Percentiles rank a stretch among this genome's conserved stretches.
Evolutionary conservation across 2,113 vertebrate species (phyloP).

Genomic region (Plectropomus leopardus): DNA sequence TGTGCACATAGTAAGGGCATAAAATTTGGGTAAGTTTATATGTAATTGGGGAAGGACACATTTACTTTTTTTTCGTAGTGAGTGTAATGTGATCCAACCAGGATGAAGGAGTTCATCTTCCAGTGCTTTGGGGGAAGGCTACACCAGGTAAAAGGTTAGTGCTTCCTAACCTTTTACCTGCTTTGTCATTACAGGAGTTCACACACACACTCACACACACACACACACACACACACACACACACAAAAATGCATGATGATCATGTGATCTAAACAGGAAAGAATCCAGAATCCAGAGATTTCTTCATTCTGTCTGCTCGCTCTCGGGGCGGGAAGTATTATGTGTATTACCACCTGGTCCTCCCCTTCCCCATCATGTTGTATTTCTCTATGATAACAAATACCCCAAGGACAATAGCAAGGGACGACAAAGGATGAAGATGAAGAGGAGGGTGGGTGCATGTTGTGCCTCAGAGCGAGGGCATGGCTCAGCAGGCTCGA

Average conservation of each 20-base stretch:
- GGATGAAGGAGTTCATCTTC: not conserved
- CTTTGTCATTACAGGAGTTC: not conserved
- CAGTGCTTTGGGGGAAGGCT: not conserved
- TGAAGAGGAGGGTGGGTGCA: conserved; percentile 67
- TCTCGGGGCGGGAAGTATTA: conserved; percentile 50
- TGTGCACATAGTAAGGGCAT: too few species aligned
- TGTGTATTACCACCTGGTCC: conserved; percentile 61
- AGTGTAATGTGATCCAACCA: too few species aligned
- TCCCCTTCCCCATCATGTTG: conserved; percentile 57
- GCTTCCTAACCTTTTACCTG: not conserved
- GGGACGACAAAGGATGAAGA: conserved; percentile 71
- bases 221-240: too few species aligned
- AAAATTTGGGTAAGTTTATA: too few species aligned
- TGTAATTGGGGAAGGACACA: too few species aligned
- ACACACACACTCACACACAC: conserved; percentile 18
- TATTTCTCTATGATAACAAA: conserved; percentile 49
- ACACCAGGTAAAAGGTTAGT: not conserved
- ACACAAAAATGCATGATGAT: conserved; percentile 20
- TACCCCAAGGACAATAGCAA: conserved; percentile 59
- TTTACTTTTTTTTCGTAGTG: too few species aligned
- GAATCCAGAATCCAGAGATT: conserved; percentile 36
- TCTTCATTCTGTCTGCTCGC: conserved; percentile 25
- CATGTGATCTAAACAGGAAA: conserved; percentile 15
- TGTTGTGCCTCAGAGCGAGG: conserved; percentile 65
- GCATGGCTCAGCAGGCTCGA: conserved; percentile 67